Base-by-base conservation (phyloP, 2,888 invertebrate genomes). In the Andrena hattorfiana region DNA sequence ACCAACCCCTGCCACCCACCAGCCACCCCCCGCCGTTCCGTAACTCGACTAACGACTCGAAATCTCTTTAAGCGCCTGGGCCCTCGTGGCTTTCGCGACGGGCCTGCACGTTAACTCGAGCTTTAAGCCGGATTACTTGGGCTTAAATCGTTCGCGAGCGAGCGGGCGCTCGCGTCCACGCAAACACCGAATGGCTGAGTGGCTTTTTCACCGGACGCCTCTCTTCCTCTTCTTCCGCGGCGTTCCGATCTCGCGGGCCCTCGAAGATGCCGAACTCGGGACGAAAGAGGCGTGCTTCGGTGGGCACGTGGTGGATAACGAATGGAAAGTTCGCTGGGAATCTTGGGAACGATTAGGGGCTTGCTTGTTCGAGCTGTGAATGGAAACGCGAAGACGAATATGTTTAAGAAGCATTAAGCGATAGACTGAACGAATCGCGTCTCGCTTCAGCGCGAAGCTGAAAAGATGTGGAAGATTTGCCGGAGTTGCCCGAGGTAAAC, bases 91-190 rank as follows among this genome's bases (percentile, higher is more conserved):
- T 86, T 86, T 85, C 74, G 85, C 76, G 83, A 85, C 85, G 81
- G 78, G 81, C 60, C 85, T 86, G 85, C 83, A 78, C 85, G 83
- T 86, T 86, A 86, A 83, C 81, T 84, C 81, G 85, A 85, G 86
- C 88, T 85, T 81, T 87, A 89, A 90, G 89, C 87, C 85, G 87
- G 89, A 90, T 89, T 88, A 88, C 83, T 77, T 59, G 63, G 78
- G 85, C 83, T 86, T 80, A 83, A 81, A 86, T 73, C 83, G 70
- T 88, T 80, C 77, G 74, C 54, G 48, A 30, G 71, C 28, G 60
- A 20, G 42, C 56, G 76, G 69, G 42, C 60, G 59, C 73, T 74
- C 78, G 23, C 78, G 54, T 62, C 77, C 81, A 81, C 82, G 88
- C 89, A 88, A 89, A 89, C 85, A 81, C 77, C 83, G 70, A 85